Evolutionary conservation across 2,888 invertebrate species (phyloP).

Genomic region (Spatulosminthurus flaviceps): DNA sequence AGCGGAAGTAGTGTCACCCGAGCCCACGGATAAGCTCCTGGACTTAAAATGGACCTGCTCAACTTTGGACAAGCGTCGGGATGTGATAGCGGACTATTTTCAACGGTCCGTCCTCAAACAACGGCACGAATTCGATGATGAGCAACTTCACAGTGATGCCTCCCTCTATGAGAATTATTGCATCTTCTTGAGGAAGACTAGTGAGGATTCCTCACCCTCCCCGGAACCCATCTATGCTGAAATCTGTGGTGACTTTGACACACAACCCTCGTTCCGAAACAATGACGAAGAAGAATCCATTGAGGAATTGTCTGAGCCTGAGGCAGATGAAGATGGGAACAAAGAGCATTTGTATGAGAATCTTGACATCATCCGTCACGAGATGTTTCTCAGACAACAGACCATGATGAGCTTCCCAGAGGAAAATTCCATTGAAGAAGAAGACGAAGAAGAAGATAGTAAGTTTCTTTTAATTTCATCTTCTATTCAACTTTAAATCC

Average conservation of each 20-base stretch:
- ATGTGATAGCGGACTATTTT: slow-evolving; percentile 31
- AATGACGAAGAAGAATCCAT: background rate
- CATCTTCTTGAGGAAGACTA: background rate
- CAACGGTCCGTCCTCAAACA: slow-evolving; percentile 41
- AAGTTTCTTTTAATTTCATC: too few relatives aligned
- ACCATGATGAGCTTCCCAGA: background rate
- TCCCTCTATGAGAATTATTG: background rate
- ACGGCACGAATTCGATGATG: background rate
- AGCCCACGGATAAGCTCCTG: slow-evolving; percentile 20
- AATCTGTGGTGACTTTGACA: slow-evolving; percentile 12
- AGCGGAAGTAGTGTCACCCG: background rate
- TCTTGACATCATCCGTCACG: slow-evolving; percentile 43
- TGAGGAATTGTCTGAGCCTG: background rate
- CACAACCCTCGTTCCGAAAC: too few relatives aligned
- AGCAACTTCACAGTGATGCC: background rate
- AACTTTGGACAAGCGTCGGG: slow-evolving; percentile 36
- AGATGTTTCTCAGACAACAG: slow-evolving; percentile 21
- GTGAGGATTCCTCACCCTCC: background rate
- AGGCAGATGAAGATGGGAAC: background rate
- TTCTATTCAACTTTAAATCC: too few relatives aligned
- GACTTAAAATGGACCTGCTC: slow-evolving; percentile 40
- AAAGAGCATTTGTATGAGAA: slow-evolving; percentile 46
- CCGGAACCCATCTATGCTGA: slow-evolving; percentile 45
- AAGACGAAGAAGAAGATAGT: too few relatives aligned
- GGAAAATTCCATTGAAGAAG: background rate